phyloP scores from a whole-genome alignment of 2,797 vertebrate species.

The Falco naumanni region DNA sequence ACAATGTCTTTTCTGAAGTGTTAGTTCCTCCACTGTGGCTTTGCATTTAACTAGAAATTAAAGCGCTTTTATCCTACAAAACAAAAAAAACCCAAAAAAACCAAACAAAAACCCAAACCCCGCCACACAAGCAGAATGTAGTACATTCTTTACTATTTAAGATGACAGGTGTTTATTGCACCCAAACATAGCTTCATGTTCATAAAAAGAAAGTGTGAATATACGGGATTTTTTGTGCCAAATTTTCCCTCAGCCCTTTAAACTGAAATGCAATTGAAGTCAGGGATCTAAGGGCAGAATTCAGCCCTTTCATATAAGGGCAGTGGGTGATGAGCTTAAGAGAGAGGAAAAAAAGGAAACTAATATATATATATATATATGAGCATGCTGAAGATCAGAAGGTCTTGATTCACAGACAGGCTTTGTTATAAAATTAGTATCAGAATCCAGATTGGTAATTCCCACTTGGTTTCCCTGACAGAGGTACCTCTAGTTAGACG shows the following conservation, averaged over 20 bases:
- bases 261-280: conserved; percentile 13
- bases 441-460: not conserved
- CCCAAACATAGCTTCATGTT: conserved; percentile 52
- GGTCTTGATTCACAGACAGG: not conserved
- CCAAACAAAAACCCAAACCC: too few relatives aligned
- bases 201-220: conserved; percentile 58
- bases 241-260: conserved; percentile 20
- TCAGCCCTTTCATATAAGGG: not conserved
- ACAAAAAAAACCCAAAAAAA: not conserved
- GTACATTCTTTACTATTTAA: conserved; percentile 55
- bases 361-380: not conserved
- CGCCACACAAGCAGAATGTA: conserved; percentile 3
- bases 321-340: not conserved
- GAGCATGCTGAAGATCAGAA: not conserved
- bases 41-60: conserved; percentile 26
- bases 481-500: not conserved
- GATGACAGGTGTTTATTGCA: conserved; percentile 70
- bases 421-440: not conserved
- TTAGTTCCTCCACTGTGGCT: not conserved
- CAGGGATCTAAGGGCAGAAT: conserved; percentile 24
- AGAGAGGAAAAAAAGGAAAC: not conserved
- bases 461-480: not conserved
- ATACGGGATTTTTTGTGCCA: conserved; percentile 41
- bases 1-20: not conserved
- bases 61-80: not conserved